phyloP scores from a whole-genome alignment of 2,797 vertebrate genomes.

The Xiphophorus birchmanni region DNA sequence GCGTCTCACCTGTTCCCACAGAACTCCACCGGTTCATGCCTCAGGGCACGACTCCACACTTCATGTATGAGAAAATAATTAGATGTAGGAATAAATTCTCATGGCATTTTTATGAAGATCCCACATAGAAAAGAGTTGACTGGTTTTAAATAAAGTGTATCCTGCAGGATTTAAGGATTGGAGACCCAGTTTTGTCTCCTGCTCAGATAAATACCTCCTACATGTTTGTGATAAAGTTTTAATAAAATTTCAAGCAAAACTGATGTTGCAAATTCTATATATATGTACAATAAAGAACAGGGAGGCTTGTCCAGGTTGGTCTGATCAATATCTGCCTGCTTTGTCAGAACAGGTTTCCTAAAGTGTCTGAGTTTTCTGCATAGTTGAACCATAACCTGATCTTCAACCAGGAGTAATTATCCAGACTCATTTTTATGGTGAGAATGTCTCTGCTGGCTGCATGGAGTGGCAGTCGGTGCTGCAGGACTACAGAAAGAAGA shows the following conservation, averaged over 20 bases:
- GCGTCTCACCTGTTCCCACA: not conserved
- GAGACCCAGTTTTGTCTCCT: not conserved
- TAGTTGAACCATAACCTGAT: not conserved
- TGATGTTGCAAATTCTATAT: not conserved
- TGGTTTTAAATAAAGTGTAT: not conserved
- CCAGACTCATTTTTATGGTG: not conserved
- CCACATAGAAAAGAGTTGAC: not conserved
- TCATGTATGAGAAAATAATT: slow-evolving; percentile 1
- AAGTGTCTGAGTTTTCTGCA: not conserved
- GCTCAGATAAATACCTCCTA: not conserved
- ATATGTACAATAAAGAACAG: not conserved
- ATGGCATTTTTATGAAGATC: not conserved
- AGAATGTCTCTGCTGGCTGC: not conserved
- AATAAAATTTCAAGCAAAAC: not conserved
- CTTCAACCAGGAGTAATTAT: not conserved
- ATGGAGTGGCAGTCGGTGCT: too few relatives aligned
- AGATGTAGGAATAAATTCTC: not conserved
- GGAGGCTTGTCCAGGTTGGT: not conserved
- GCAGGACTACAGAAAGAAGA: not conserved
- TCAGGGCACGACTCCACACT: not conserved
- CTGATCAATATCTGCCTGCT: not conserved
- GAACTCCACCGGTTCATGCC: not conserved
- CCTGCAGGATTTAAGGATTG: not conserved
- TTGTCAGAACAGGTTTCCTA: not conserved
- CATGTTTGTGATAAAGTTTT: not conserved